phyloP scores from a whole-genome alignment of 1,140 invertebrate species.

The Drosophila malerkotliana region DNA sequence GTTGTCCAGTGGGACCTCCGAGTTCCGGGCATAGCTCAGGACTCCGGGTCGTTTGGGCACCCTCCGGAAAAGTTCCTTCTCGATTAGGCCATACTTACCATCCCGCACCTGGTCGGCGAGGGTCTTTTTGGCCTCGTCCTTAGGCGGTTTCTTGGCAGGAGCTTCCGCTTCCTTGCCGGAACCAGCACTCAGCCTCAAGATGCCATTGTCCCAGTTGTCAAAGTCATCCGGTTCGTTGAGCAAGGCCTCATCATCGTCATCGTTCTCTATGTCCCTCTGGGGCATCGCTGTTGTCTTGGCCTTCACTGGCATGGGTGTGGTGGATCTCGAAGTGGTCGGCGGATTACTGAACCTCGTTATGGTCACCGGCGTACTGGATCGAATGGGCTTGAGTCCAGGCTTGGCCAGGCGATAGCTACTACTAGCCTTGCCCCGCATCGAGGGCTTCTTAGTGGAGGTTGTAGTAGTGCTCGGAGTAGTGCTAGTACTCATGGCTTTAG shows the following conservation, averaged over 20 bases:
- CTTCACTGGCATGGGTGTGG: neutral
- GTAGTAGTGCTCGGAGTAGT: slow-evolving; percentile 26
- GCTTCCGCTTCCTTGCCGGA: slow-evolving; percentile 85
- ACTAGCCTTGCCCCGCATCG: slow-evolving; percentile 51
- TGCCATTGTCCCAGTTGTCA: slow-evolving; percentile 87
- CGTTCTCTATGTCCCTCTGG: slow-evolving; percentile 1
- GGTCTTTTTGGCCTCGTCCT: slow-evolving; percentile 91
- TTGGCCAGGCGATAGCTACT: slow-evolving; percentile 56
- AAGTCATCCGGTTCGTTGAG: slow-evolving; percentile 78
- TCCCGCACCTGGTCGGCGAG: slow-evolving; percentile 93
- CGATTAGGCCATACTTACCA: slow-evolving; percentile 94
- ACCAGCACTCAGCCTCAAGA: slow-evolving; percentile 88
- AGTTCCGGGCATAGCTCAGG: slow-evolving; percentile 90
- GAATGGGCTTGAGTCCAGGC: slow-evolving; percentile 13
- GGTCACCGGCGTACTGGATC: neutral
- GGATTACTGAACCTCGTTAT: slow-evolving; percentile 11
- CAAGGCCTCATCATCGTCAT: slow-evolving; percentile 81
- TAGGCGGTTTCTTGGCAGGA: slow-evolving; percentile 85
- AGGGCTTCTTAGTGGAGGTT: slow-evolving; percentile 3
- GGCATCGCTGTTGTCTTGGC: neutral
- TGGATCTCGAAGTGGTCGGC: slow-evolving; percentile 11
- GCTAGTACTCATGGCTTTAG: neutral
- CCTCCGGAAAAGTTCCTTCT: slow-evolving; percentile 91
- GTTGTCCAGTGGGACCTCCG: slow-evolving; percentile 91
- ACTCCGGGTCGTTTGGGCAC: slow-evolving; percentile 90